Evolutionary conservation across 1,140 invertebrate genomes (phyloP).

Genomic region (Conus ventricosus): DNA sequence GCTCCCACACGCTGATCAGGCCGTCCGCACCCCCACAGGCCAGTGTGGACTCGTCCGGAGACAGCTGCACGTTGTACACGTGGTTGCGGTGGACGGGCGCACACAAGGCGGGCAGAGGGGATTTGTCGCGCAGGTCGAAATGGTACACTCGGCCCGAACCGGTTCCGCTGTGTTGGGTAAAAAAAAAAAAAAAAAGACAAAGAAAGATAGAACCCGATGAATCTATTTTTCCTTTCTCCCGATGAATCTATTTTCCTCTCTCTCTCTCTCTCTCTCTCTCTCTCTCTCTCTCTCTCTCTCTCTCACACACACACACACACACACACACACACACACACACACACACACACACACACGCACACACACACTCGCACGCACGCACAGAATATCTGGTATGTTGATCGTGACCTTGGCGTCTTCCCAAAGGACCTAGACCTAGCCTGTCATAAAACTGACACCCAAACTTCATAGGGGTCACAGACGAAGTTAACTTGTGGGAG

Average conservation of each 20-base stretch:
- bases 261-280: neutral
- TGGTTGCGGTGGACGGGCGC: conserved; percentile 37
- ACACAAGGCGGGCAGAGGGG: conserved; percentile 20
- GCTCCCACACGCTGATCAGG: conserved; percentile 48
- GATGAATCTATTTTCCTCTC: neutral
- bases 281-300: neutral
- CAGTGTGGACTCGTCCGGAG: conserved; percentile 40
- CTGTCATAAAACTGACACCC: no score
- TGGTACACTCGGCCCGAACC: conserved; percentile 39
- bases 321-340: no score
- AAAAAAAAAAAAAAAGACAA: neutral
- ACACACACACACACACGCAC: no score
- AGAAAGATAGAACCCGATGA: neutral
- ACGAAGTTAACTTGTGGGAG: no score
- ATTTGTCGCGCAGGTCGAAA: conserved; percentile 34
- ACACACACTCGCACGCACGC: neutral
- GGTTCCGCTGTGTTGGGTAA: conserved; percentile 32
- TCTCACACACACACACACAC: no score
- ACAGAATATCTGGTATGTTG: no score
- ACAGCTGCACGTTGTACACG: conserved; percentile 44
- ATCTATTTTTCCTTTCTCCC: neutral
- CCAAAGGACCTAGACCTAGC: no score
- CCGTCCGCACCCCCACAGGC: conserved; percentile 53
- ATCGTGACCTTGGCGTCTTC: no score
- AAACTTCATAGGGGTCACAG: no score